Conservation (phyloP, 1,140 invertebrate species). For the Zaprionus inermis region DNA sequence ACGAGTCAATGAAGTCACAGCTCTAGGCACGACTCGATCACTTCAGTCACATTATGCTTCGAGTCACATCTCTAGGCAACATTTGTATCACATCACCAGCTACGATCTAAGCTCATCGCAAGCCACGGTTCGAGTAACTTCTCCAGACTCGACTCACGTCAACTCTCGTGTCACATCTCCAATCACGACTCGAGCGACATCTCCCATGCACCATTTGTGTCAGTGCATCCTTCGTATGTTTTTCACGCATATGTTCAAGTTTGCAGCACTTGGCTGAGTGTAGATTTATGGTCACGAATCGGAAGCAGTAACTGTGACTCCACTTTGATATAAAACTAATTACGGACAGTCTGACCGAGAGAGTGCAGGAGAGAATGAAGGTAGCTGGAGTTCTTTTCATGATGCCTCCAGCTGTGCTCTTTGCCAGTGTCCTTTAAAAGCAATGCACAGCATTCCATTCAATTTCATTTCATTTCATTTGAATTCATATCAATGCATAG, state of each 20-base stretch:
- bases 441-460: neutral
- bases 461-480: neutral
- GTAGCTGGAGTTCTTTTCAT: too few relatives aligned
- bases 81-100: too few relatives aligned
- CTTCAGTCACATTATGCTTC: too few relatives aligned
- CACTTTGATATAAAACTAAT: too few relatives aligned
- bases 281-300: too few relatives aligned
- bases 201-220: too few relatives aligned
- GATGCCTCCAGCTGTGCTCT: neutral
- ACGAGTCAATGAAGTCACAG: neutral
- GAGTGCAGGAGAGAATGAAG: too few relatives aligned
- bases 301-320: too few relatives aligned
- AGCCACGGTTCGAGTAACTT: too few relatives aligned
- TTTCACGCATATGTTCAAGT: constrained; percentile 42
- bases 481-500: neutral
- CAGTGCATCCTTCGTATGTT: neutral
- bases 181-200: neutral
- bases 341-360: too few relatives aligned
- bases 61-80: too few relatives aligned
- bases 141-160: neutral
- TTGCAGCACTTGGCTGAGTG: neutral
- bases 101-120: too few relatives aligned
- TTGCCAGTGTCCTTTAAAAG: neutral
- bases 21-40: neutral
- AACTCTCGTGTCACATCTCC: neutral